A percentile compares a stretch with the other conserved stretches of the same genome.
These are phyloP conservation scores for Eretmocerus hayati DNA, from an alignment of 2,888 invertebrate species.

Conservation along the genomic window DNA sequence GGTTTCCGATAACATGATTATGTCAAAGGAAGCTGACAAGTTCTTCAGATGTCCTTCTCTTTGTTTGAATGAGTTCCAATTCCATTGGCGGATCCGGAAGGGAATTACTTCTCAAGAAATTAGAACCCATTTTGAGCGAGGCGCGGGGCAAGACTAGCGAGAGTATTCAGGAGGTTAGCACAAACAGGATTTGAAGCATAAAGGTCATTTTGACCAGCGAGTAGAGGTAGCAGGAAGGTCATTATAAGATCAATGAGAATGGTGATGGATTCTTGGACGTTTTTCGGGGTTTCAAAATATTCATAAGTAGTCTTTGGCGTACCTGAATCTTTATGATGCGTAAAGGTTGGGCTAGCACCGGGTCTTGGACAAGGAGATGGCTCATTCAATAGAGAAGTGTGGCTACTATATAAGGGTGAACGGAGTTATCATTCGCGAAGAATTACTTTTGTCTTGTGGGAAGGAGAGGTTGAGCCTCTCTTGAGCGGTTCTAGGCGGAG, in stretches of 20 bases:
- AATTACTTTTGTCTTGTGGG: background rate
- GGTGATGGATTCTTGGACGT: background rate
- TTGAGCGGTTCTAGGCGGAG: no score
- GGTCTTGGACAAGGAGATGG: background rate
- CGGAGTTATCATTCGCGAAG: background rate
- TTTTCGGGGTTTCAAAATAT: background rate
- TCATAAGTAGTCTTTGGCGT: no score
- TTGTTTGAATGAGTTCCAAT: background rate
- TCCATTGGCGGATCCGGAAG: slow-evolving; percentile 17
- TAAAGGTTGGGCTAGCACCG: no score
- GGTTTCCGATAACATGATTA: slow-evolving; percentile 5
- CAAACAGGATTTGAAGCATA: background rate
- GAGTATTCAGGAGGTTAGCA: background rate
- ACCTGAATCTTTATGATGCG: no score
- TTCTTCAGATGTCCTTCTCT: background rate
- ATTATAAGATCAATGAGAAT: background rate
- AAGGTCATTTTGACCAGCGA: background rate
- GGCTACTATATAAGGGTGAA: no score
- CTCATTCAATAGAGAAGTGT: no score
- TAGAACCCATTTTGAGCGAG: no score
- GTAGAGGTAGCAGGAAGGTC: background rate
- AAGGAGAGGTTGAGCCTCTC: background rate
- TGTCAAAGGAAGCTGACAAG: background rate
- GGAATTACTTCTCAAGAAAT: background rate
- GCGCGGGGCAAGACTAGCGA: no score